Base-by-base conservation (phyloP, 53 echinoderm and acorn worm species). In the Paracentrotus lividus region DNA sequence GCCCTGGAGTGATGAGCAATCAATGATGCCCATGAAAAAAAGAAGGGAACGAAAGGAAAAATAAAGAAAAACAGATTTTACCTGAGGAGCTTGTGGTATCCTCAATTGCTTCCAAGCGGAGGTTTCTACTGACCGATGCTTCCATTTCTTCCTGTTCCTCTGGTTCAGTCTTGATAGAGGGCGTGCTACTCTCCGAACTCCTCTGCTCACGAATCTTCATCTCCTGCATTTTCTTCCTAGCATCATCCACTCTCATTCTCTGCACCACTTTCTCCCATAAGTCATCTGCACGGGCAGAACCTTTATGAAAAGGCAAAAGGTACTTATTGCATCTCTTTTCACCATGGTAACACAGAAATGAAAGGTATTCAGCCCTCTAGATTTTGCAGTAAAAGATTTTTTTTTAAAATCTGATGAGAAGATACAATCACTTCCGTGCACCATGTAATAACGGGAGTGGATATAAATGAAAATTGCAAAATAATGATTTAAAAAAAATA, bases 171-270 rank as follows among this genome's bases (percentile, higher is more conserved):
- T 72, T 72, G 72, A 38, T 21, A 72, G 72, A 72, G 40, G 72
- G 72, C 18, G 5, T 40, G 36, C 72, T 72, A 36, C 40, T 40
- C 4, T 14, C 36, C 1, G 5, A 15, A 5, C 72, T 72, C 36
- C 40, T 72, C 72, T 40, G 18, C 40, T 72, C 72, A 72, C 36
- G 16, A 15, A 72, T 72, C 72, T 72, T 72, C 72, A 72, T 72
- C 72, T 72, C 72, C 38, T 40, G 72, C 72, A 72, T 72, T 72
- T 72, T 72, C 72, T 72, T 72, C 72, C 72, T 16, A 5, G 40
- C 38, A 20, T 72, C 72, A 40, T 20, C 18, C 32, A 20, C 72
- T 72, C 40, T 72, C 38, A 38, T 38, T 20, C 16, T 36, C 72
- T 72, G 72, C 20, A 72, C 36, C 9, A 72, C 36, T 18, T 72